phyloP scores from a whole-genome alignment of 1,140 invertebrate genomes.

The Apis cerana region DNA sequence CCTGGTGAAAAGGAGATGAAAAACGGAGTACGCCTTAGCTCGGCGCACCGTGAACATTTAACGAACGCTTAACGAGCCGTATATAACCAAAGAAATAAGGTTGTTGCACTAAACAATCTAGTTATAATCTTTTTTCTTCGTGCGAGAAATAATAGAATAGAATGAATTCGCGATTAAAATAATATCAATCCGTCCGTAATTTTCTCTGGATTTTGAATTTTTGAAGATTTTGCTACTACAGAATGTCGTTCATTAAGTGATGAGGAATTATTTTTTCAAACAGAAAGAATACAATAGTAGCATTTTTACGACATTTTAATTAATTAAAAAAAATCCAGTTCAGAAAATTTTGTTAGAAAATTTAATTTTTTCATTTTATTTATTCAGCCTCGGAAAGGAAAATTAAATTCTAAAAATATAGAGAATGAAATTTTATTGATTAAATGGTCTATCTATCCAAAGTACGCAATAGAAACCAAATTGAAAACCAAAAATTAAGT shows the following conservation, averaged over 20 bases:
- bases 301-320: too few relatives aligned
- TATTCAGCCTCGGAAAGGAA: too few relatives aligned
- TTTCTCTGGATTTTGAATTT: neutral
- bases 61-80: constrained; percentile 56
- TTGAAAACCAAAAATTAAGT: neutral
- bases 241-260: neutral
- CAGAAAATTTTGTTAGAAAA: too few relatives aligned
- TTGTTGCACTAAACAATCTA: constrained; percentile 29
- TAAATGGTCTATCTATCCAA: neutral
- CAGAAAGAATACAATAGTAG: too few relatives aligned
- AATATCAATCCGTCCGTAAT: neutral
- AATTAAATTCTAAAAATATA: too few relatives aligned
- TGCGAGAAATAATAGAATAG: constrained; percentile 1
- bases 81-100: constrained; percentile 22
- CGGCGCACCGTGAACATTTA: constrained; percentile 50
- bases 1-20: constrained; percentile 16
- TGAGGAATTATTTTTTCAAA: neutral
- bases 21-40: constrained; percentile 33
- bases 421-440: neutral
- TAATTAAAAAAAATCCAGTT: too few relatives aligned
- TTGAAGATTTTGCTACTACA: neutral
- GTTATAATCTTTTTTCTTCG: constrained; percentile 21
- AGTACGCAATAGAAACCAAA: neutral
- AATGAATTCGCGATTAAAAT: neutral
- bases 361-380: too few relatives aligned